Percentiles rank a stretch among this genome's conserved stretches.
Conservation (phyloP, 2,888 invertebrate species). For the Lochmaea crataegi region DNA sequence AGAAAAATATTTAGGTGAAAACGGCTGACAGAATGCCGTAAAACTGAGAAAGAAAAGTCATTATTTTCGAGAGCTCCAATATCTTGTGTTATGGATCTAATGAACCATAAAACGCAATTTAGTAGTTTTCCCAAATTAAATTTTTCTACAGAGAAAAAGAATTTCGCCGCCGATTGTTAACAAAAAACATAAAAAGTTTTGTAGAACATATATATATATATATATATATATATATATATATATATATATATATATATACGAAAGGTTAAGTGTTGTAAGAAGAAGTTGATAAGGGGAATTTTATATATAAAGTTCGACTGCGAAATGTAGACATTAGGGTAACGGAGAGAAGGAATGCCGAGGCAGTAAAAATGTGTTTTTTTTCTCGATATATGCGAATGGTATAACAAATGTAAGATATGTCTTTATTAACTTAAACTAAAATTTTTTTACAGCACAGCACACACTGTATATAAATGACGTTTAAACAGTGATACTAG, state of each 20-base stretch:
- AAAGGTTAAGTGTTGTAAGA: neutral
- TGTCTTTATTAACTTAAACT: too few species aligned
- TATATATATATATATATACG: too few species aligned
- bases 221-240: too few species aligned
- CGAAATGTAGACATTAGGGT: too few species aligned
- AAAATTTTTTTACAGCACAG: too few species aligned
- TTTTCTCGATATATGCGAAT: too few species aligned
- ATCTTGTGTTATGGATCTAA: constrained; percentile 20
- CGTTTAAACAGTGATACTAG: neutral
- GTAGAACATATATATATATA: neutral
- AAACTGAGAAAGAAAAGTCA: constrained; percentile 15
- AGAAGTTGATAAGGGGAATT: neutral
- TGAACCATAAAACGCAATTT: constrained; percentile 27
- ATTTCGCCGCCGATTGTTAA: neutral
- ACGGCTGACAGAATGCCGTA: neutral
- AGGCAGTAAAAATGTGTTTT: too few species aligned
- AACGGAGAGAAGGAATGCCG: too few species aligned
- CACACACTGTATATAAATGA: too few species aligned
- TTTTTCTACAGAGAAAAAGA: constrained; percentile 1
- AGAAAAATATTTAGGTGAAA: neutral
- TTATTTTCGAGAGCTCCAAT: constrained; percentile 17
- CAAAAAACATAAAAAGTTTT: neutral
- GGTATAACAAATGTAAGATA: too few species aligned
- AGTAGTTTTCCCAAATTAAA: constrained; percentile 21
- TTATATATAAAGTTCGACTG: neutral